Percentiles rank a stretch among this genome's conserved stretches.
These are phyloP conservation scores for Drosophila sulfurigaster DNA, from an alignment of 1,140 invertebrate species.

Conservation along the genomic window DNA sequence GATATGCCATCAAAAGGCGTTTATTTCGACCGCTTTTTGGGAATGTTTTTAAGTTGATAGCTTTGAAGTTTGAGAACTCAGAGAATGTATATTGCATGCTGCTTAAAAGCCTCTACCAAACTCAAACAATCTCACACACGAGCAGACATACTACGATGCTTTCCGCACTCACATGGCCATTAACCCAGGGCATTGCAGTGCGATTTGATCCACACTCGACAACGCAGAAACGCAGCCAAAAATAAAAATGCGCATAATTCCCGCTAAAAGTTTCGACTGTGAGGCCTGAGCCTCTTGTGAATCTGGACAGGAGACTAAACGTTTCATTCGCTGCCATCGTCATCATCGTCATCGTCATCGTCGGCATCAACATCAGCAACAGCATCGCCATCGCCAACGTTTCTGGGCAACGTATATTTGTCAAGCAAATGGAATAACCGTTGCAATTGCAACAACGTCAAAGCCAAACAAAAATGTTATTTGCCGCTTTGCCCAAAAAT, in stretches of 20 bases:
- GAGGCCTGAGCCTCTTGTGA: slow-evolving; percentile 20
- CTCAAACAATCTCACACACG: slow-evolving; percentile 44
- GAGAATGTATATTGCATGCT: slow-evolving; percentile 50
- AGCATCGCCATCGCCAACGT: neutral
- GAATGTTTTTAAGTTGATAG: slow-evolving; percentile 63
- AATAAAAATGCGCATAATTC: slow-evolving; percentile 82
- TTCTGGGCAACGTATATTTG: slow-evolving; percentile 73
- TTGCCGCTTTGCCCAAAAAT: slow-evolving; percentile 82
- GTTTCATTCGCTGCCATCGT: slow-evolving; percentile 32
- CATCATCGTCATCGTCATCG: slow-evolving; percentile 1
- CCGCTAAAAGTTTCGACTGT: slow-evolving; percentile 66
- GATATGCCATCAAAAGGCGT: slow-evolving; percentile 11
- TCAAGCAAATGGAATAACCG: slow-evolving; percentile 83
- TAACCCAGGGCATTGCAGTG: slow-evolving; percentile 60
- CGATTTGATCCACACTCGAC: slow-evolving; percentile 43
- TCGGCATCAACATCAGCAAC: neutral
- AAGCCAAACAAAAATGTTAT: slow-evolving; percentile 83
- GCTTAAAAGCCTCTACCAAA: slow-evolving; percentile 63
- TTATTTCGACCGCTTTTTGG: slow-evolving; percentile 45
- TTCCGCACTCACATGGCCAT: slow-evolving; percentile 50
- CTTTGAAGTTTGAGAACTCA: slow-evolving; percentile 63
- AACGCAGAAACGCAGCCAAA: slow-evolving; percentile 40
- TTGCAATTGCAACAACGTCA: slow-evolving; percentile 82
- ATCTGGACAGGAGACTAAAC: slow-evolving; percentile 50
- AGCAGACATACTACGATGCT: slow-evolving; percentile 11